phyloP scores from a whole-genome alignment of 2,888 invertebrate species.

The Scaptomyza parva region DNA sequence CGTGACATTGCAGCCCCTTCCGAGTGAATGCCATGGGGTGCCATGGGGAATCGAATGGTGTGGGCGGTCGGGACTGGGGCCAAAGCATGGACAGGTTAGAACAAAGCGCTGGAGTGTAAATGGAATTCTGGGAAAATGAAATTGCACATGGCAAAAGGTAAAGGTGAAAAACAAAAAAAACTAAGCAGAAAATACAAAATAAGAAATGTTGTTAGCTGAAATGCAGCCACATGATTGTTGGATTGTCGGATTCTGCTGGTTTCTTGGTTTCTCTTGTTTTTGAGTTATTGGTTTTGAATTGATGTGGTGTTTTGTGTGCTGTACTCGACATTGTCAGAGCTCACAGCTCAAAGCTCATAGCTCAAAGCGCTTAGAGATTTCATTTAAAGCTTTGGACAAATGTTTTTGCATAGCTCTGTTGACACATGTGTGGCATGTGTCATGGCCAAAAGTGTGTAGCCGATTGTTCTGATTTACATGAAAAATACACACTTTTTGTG shows the following conservation, averaged over 20 bases:
- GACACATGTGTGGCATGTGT: conserved; percentile 53
- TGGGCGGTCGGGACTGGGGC: neutral
- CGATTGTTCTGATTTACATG: conserved; percentile 46
- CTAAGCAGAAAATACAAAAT: conserved; percentile 21
- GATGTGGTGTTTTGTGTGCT: conserved; percentile 51
- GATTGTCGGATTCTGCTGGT: conserved; percentile 49
- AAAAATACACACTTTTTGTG: conserved; percentile 18
- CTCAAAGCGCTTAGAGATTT: conserved; percentile 52
- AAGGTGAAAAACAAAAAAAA: conserved; percentile 9
- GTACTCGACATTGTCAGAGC: conserved; percentile 30
- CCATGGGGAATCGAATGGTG: conserved; percentile 7
- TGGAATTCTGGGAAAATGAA: conserved; percentile 75
- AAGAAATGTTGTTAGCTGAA: conserved; percentile 58
- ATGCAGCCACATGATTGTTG: conserved; percentile 70
- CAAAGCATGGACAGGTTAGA: conserved; percentile 27
- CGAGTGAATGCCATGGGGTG: no score
- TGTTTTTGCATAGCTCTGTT: conserved; percentile 48
- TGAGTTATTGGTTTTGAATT: conserved; percentile 78
- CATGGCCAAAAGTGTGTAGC: conserved; percentile 24
- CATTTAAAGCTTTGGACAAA: conserved; percentile 57
- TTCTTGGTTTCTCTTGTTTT: no score
- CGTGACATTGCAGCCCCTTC: conserved; percentile 54
- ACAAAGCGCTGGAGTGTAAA: conserved; percentile 73
- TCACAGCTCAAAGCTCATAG: conserved; percentile 34
- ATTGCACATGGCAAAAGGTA: conserved; percentile 55